A percentile compares a stretch with the other conserved stretches of the same genome.
These are phyloP conservation scores for Agonum fuliginosum DNA, from an alignment of 2,888 invertebrate genomes.

Conservation along the genomic window DNA sequence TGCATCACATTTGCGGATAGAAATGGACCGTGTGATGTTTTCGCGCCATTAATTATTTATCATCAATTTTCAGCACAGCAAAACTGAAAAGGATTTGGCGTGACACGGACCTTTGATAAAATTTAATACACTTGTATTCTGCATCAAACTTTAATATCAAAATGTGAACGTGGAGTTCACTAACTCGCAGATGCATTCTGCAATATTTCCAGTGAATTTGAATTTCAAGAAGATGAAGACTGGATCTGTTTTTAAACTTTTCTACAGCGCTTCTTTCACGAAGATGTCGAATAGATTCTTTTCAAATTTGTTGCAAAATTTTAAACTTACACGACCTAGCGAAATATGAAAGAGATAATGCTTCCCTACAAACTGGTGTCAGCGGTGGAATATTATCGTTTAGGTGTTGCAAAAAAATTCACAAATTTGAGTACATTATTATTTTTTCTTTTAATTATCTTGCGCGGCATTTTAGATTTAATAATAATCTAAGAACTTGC, in stretches of 20 bases:
- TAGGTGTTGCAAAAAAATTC: too few species aligned
- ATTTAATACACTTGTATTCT: not conserved
- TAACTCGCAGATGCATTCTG: too few species aligned
- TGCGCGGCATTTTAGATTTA: too few species aligned
- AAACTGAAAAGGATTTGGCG: not conserved
- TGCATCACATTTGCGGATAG: conserved; percentile 13
- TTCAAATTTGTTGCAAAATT: too few species aligned
- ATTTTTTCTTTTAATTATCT: too few species aligned
- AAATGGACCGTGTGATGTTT: not conserved
- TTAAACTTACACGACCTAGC: too few species aligned
- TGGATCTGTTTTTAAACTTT: not conserved
- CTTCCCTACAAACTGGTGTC: too few species aligned
- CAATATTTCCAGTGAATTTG: not conserved
- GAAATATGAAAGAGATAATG: too few species aligned
- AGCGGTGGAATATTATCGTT: too few species aligned
- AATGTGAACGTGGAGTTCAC: not conserved
- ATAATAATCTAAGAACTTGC: too few species aligned
- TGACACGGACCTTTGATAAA: too few species aligned
- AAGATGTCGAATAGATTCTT: not conserved
- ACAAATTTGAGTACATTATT: too few species aligned
- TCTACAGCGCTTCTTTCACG: not conserved
- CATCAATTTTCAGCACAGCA: not conserved
- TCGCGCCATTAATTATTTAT: conserved; percentile 4
- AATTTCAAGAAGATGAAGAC: not conserved
- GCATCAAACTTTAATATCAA: not conserved